Conservation (phyloP, 2,888 invertebrate genomes). For the Micropterix aruncella region DNA sequence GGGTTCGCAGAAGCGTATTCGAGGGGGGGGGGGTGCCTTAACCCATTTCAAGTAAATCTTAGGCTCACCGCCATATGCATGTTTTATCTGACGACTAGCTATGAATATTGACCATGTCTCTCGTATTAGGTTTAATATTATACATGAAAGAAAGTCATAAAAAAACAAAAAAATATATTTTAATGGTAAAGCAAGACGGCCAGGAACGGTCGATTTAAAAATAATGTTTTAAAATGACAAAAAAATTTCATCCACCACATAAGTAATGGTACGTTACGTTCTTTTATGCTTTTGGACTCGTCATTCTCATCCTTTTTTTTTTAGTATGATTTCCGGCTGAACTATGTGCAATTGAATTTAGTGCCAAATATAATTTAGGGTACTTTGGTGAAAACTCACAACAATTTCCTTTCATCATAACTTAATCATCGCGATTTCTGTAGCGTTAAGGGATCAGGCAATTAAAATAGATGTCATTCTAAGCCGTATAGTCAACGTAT, state of each 20-base stretch:
- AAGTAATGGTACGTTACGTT: background rate
- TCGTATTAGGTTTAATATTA: background rate
- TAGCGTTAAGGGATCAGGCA: too few relatives aligned
- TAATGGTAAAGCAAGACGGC: background rate
- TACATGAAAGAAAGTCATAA: background rate
- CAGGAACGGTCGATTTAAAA: background rate
- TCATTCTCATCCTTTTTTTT: too few relatives aligned
- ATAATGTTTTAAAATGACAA: background rate
- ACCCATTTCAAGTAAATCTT: background rate
- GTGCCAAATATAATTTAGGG: too few relatives aligned
- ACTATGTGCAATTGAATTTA: too few relatives aligned
- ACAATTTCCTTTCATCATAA: too few relatives aligned
- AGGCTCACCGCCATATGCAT: background rate
- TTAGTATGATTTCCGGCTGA: background rate
- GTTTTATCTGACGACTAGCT: background rate
- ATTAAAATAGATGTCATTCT: too few relatives aligned
- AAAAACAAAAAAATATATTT: background rate
- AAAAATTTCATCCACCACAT: background rate
- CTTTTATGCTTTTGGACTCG: background rate
- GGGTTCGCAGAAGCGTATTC: background rate
- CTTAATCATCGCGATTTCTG: too few relatives aligned
- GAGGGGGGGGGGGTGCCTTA: too few relatives aligned
- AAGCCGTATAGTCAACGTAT: too few relatives aligned
- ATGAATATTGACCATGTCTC: background rate
- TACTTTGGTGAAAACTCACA: too few relatives aligned